These are phyloP conservation scores for Thamnophis sirtalis DNA, from an alignment of 2,113 vertebrate species.

Conservation along the genomic window DNA sequence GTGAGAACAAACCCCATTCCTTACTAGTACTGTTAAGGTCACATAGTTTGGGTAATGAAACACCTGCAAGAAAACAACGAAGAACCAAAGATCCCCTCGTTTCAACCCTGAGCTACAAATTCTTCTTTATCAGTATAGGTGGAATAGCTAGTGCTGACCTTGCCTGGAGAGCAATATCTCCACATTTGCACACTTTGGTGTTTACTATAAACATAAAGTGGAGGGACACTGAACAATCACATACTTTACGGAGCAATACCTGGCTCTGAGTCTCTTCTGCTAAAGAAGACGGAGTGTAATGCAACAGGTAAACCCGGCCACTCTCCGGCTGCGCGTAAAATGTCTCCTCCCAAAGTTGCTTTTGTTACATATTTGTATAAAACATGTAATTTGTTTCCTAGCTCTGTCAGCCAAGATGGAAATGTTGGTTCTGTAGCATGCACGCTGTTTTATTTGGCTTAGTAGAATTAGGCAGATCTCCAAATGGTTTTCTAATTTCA, in stretches of 20 bases:
- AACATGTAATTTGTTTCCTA: not conserved
- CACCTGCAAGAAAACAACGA: not conserved
- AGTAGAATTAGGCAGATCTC: not conserved
- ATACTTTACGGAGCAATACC: not conserved
- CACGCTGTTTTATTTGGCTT: not conserved
- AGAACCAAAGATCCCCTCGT: not conserved
- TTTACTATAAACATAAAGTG: not conserved
- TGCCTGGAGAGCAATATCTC: not conserved
- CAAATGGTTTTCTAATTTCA: slow-evolving; percentile 1
- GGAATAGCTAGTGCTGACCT: not conserved
- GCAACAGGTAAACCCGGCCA: not conserved
- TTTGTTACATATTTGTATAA: not conserved
- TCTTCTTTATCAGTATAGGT: not conserved
- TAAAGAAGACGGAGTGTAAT: not conserved
- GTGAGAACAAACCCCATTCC: not conserved
- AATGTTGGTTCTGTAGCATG: not conserved
- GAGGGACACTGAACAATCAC: not conserved
- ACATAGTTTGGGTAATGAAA: not conserved
- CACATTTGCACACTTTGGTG: not conserved
- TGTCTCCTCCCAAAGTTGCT: not conserved
- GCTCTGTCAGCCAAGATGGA: not conserved
- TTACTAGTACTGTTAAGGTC: not conserved
- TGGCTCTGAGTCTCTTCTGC: not conserved
- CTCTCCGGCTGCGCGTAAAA: not conserved
- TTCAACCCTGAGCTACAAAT: not conserved